Conservation (phyloP, 2,113 vertebrate genomes). For the Elephantulus edwardii region DNA sequence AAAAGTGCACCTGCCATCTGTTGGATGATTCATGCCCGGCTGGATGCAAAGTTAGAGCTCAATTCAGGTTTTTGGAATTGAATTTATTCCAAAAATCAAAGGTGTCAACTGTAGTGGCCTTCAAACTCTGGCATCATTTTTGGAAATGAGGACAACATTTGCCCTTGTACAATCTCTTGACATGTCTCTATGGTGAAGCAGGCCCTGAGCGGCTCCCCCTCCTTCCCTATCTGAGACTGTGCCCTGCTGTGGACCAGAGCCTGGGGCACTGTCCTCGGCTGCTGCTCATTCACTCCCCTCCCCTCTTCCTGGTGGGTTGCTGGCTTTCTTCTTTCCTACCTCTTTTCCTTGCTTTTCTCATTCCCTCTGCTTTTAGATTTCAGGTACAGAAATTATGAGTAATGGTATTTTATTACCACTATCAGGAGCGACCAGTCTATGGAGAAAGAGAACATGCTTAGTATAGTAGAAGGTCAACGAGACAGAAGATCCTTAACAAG, state of each 20-base stretch:
- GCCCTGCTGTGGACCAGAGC: neutral
- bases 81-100: conserved; percentile 57
- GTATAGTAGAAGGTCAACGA: too few species aligned
- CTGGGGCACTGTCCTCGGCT: neutral
- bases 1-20: conserved; percentile 61
- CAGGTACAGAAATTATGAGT: neutral
- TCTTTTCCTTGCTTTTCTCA: neutral
- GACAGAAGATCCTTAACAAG: too few species aligned
- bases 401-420: neutral
- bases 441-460: too few species aligned
- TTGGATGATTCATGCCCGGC: conserved; percentile 28
- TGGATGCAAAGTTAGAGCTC: neutral
- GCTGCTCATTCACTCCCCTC: rapidly evolving
- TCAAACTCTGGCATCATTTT: conserved; percentile 27
- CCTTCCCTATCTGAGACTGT: neutral
- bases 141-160: neutral
- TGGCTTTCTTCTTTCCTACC: neutral
- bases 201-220: neutral
- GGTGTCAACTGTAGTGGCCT: conserved; percentile 53
- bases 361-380: neutral
- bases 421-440: too few species aligned
- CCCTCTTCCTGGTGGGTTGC: too few species aligned
- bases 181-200: neutral
- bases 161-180: neutral
- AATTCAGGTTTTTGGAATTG: conserved; percentile 41